Percentiles rank a stretch among this genome's conserved stretches.
phyloP scores from a whole-genome alignment of 2,888 invertebrate genomes.

The Trileptium ribeirensis region DNA sequence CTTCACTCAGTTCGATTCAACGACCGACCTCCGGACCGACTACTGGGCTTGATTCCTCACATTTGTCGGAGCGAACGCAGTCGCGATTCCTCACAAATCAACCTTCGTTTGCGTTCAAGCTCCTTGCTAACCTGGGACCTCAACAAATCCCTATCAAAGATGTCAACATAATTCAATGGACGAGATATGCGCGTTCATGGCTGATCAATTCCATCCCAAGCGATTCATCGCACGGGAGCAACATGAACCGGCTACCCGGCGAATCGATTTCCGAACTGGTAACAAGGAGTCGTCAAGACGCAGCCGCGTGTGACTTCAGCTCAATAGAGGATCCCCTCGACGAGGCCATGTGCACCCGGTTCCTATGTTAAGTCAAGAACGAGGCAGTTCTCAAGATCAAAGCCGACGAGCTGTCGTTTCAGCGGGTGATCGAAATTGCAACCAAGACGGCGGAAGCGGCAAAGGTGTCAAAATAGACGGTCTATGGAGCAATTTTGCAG shows the following conservation, averaged over 20 bases:
- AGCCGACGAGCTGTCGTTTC: conserved; percentile 29
- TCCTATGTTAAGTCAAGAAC: conserved; percentile 30
- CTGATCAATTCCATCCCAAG: conserved; percentile 28
- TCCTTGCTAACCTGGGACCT: background rate
- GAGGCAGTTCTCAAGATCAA: conserved; percentile 30
- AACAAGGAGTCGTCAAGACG: conserved; percentile 33
- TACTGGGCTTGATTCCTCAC: background rate
- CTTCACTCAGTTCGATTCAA: background rate
- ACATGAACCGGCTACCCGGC: conserved; percentile 32
- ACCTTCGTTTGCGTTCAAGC: background rate
- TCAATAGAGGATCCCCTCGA: conserved; percentile 13
- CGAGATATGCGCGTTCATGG: background rate
- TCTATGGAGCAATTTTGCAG: background rate
- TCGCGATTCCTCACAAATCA: background rate
- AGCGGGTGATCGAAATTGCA: conserved; percentile 31
- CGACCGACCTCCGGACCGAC: background rate
- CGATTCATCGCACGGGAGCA: conserved; percentile 33
- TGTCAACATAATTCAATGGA: background rate
- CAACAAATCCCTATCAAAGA: background rate
- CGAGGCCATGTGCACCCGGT: background rate
- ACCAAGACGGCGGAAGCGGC: conserved; percentile 35
- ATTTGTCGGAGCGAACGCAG: background rate
- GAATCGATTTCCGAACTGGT: conserved; percentile 31
- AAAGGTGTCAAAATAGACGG: conserved; percentile 1
- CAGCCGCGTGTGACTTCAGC: conserved; percentile 30